phyloP scores from a whole-genome alignment of 1,140 invertebrate species.

The Rhagoletis zephyria region DNA sequence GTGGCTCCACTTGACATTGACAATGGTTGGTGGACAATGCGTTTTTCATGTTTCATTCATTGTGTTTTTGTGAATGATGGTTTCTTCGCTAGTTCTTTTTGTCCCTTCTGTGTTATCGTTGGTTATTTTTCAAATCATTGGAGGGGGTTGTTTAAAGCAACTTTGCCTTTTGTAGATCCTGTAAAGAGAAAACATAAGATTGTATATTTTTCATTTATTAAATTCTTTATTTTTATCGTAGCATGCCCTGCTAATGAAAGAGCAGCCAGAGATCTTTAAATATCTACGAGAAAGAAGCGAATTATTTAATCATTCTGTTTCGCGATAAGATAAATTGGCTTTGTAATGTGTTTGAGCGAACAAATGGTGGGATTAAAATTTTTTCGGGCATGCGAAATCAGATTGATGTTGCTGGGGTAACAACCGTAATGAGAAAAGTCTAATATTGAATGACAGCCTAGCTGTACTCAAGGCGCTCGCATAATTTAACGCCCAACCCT shows the following conservation, averaged over 20 bases:
- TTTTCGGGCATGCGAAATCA: too few relatives aligned
- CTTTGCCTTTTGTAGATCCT: background rate
- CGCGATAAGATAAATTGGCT: too few relatives aligned
- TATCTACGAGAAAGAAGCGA: background rate
- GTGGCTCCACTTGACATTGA: conserved; percentile 44
- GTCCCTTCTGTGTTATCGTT: background rate
- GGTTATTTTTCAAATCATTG: background rate
- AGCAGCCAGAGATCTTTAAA: too few relatives aligned
- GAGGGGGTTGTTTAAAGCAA: background rate
- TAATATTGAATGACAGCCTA: too few relatives aligned
- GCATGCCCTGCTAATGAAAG: too few relatives aligned
- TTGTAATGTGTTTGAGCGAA: too few relatives aligned
- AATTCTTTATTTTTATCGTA: background rate
- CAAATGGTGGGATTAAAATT: too few relatives aligned
- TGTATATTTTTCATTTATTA: background rate
- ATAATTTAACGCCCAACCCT: too few relatives aligned
- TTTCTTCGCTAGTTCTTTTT: background rate
- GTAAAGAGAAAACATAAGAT: too few relatives aligned
- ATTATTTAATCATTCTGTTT: background rate
- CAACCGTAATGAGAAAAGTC: too few relatives aligned
- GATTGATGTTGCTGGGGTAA: too few relatives aligned
- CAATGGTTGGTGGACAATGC: conserved; percentile 24
- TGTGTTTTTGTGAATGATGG: background rate
- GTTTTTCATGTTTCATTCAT: conserved; percentile 37
- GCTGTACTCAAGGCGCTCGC: too few relatives aligned